Evolutionary conservation across 2,113 vertebrate genomes (phyloP).

Genomic region (Eulemur macaco): DNA sequence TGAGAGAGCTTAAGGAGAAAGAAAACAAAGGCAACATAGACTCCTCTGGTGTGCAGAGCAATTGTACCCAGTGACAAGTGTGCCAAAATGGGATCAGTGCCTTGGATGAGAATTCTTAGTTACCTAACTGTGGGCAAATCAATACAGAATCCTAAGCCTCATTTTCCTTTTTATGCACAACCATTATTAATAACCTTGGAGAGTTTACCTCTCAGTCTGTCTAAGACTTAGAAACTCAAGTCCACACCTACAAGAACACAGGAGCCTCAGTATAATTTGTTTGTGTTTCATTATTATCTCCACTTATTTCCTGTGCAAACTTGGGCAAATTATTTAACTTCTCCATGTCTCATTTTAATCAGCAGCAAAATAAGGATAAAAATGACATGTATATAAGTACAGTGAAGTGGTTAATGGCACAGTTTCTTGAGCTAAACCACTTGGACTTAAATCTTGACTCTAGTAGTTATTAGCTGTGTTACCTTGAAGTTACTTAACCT

Average conservation of each 20-base stretch:
- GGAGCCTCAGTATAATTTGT: background rate
- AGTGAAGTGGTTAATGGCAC: background rate
- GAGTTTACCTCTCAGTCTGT: background rate
- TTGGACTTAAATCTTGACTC: background rate
- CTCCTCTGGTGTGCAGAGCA: background rate
- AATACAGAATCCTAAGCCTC: background rate
- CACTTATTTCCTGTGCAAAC: background rate
- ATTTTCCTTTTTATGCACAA: background rate
- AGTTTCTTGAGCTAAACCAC: background rate
- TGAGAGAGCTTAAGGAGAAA: background rate
- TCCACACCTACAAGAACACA: background rate
- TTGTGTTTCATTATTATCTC: background rate
- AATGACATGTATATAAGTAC: background rate
- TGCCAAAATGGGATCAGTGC: background rate
- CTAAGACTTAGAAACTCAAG: background rate
- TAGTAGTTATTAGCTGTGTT: background rate
- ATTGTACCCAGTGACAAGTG: background rate
- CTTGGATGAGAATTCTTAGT: background rate
- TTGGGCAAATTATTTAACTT: background rate
- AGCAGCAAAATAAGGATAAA: background rate
- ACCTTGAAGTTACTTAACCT: background rate
- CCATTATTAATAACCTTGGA: background rate
- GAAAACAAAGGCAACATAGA: background rate
- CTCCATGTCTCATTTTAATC: background rate
- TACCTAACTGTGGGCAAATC: background rate